Conservation (phyloP, 2,888 invertebrate species). For the Nomada fucata region DNA sequence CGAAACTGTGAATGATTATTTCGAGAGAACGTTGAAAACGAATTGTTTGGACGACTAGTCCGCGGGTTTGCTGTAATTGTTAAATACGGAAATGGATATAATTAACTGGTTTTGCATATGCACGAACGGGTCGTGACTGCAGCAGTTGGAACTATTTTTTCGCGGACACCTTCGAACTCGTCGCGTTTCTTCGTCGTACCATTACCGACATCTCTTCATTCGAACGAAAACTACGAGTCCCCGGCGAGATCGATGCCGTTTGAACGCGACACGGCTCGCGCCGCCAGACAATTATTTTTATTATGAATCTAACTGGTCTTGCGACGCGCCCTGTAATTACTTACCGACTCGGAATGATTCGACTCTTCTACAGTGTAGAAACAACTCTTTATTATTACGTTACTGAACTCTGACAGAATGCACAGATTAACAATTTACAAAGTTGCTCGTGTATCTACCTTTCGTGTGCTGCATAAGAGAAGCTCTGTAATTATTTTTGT, state of each 20-base stretch:
- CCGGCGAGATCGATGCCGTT: constrained; percentile 2
- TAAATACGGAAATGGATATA: too few relatives aligned
- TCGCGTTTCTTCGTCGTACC: background rate
- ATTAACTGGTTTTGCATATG: too few relatives aligned
- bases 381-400: constrained; percentile 63
- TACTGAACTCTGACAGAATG: constrained; percentile 60
- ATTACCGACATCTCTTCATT: constrained; percentile 28
- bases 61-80: too few relatives aligned
- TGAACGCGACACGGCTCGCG: too few relatives aligned
- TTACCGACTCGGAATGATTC: constrained; percentile 56
- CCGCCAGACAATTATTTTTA: too few relatives aligned
- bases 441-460: constrained; percentile 24
- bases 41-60: too few relatives aligned
- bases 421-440: constrained; percentile 54
- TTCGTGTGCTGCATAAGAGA: constrained; percentile 2
- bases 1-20: background rate
- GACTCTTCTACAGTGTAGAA: constrained; percentile 66
- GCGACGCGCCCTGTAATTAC: constrained; percentile 9
- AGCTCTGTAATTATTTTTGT: background rate
- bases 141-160: background rate
- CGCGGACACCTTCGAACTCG: background rate
- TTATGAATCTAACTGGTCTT: background rate
- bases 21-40: background rate
- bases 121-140: too few relatives aligned
- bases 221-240: constrained; percentile 3